These are phyloP conservation scores for Antrozous pallidus DNA, from an alignment of 2,797 vertebrate species.

Conservation along the genomic window DNA sequence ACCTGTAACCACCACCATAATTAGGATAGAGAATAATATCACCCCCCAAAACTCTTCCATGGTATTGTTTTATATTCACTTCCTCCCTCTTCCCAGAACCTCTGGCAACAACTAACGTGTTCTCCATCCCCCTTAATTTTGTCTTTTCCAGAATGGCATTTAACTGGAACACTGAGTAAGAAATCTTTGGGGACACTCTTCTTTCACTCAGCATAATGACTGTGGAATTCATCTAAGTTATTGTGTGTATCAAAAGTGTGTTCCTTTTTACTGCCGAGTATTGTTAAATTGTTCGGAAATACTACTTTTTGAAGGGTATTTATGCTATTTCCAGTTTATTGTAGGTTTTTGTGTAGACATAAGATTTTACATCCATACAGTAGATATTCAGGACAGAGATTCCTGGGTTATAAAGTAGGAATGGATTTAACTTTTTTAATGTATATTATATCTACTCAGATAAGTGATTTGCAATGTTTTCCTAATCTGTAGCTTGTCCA, in stretches of 20 bases:
- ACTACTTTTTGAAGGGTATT: not conserved
- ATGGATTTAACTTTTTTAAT: not conserved
- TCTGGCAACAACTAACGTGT: not conserved
- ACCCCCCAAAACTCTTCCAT: not conserved
- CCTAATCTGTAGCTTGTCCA: not conserved
- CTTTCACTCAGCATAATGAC: not conserved
- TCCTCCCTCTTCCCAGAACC: not conserved
- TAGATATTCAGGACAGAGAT: not conserved
- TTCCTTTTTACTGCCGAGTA: not conserved
- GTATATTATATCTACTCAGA: not conserved
- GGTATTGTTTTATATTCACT: not conserved
- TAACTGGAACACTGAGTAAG: not conserved
- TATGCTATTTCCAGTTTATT: not conserved
- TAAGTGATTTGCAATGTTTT: not conserved
- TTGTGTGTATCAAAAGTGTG: not conserved
- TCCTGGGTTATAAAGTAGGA: not conserved
- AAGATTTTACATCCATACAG: not conserved
- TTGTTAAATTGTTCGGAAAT: not conserved
- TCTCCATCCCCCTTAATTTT: not conserved
- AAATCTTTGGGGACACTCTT: not conserved
- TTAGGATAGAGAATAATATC: not conserved
- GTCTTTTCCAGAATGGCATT: not conserved
- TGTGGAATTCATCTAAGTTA: not conserved
- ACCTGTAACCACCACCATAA: not conserved
- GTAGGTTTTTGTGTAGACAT: not conserved